Percentiles rank a stretch among this genome's conserved stretches.
Evolutionary conservation across 2,113 vertebrate species (phyloP).

Genomic region (Callaeas wilsoni): DNA sequence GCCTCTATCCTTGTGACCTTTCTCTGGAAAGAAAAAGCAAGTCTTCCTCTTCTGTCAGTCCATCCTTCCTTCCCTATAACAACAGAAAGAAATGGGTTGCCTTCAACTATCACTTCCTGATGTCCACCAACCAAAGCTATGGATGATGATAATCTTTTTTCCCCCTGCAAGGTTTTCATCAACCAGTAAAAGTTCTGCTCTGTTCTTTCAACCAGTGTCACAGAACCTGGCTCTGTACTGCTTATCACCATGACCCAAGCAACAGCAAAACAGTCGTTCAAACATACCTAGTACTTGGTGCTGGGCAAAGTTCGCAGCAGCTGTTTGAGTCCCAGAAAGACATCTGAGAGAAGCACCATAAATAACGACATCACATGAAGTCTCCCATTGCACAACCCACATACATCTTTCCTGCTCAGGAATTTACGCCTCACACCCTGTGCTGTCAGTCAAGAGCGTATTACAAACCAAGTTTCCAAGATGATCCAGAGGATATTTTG

Average conservation of each 20-base stretch:
- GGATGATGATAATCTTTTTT: not conserved
- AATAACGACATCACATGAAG: slow-evolving; percentile 64
- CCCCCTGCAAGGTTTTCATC: not conserved
- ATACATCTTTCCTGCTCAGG: slow-evolving; percentile 18
- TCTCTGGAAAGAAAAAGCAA: not conserved
- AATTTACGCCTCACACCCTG: slow-evolving; percentile 54
- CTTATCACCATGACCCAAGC: not conserved
- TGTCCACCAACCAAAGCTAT: not conserved
- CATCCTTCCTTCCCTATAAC: not conserved
- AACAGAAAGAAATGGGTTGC: not conserved
- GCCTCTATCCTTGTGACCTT: not conserved
- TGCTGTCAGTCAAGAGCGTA: slow-evolving; percentile 6
- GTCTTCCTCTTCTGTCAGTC: not conserved
- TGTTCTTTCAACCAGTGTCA: not conserved
- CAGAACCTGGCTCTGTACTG: not conserved
- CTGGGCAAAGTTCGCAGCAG: slow-evolving; percentile 54
- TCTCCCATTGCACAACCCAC: slow-evolving; percentile 48
- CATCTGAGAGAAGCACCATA: slow-evolving; percentile 58
- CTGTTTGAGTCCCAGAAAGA: slow-evolving; percentile 50
- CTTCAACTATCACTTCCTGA: not conserved
- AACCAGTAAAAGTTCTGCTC: not conserved
- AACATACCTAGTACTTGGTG: not conserved
- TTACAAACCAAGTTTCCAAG: slow-evolving; percentile 14
- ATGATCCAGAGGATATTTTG: slow-evolving; percentile 40
- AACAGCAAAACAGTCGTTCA: not conserved